Conservation (phyloP, 64 coral and sea anemone genomes). For the Catalaphyllia jardinei region DNA sequence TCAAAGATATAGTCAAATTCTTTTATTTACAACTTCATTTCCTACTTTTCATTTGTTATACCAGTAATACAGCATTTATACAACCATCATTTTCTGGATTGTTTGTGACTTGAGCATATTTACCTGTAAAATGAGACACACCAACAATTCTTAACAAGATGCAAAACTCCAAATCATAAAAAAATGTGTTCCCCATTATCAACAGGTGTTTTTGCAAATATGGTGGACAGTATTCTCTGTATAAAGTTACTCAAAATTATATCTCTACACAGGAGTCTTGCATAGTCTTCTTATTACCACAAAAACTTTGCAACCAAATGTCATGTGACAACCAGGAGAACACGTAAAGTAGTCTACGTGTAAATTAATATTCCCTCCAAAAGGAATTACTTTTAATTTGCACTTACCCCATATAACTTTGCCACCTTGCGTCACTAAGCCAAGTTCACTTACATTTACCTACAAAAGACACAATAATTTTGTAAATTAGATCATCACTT, state of each 20-base stretch:
- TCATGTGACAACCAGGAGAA: no score
- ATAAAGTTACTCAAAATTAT: no score
- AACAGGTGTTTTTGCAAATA: no score
- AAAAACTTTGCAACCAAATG: no score
- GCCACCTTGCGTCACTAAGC: conserved; percentile 94
- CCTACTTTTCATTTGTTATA: conserved; percentile 54
- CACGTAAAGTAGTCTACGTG: no score
- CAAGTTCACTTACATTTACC: conserved; percentile 98
- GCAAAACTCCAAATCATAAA: not conserved
- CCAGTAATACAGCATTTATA: conserved; percentile 98
- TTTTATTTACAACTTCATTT: conserved; percentile 45
- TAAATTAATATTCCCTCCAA: no score
- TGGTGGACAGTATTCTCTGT: no score
- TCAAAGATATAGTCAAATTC: not conserved
- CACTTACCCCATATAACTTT: conserved; percentile 97
- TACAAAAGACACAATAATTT: not conserved
- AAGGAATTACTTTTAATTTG: not conserved
- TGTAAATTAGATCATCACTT: not conserved
- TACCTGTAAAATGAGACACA: conserved; percentile 65
- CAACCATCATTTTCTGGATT: conserved; percentile 99
- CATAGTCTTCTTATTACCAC: no score
- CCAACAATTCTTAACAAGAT: not conserved
- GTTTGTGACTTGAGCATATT: conserved; percentile 99
- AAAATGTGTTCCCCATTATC: not conserved
- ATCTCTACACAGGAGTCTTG: no score